Evolutionary conservation across 2,113 vertebrate species (phyloP).

Genomic region (Proterorhinus semilunaris): DNA sequence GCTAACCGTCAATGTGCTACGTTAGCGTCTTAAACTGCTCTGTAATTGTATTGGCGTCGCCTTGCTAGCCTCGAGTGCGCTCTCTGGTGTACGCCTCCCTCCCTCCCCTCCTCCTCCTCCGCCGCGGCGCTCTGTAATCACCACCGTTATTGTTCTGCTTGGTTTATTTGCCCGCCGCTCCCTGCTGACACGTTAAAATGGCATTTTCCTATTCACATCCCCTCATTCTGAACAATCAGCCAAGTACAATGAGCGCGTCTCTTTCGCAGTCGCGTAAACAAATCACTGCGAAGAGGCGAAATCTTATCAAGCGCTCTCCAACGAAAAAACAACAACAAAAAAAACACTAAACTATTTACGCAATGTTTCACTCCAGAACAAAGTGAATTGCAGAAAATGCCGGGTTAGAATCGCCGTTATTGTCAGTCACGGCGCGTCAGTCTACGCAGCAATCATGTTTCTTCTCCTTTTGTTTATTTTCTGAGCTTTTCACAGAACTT

Average conservation of each 20-base stretch:
- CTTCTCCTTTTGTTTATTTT: background rate
- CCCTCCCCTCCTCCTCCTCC: background rate
- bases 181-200: conserved; percentile 4
- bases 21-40: too few relatives aligned
- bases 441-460: background rate
- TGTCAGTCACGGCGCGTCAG: background rate
- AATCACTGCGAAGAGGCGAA: background rate
- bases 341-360: conserved; percentile 3
- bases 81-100: background rate
- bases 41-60: too few relatives aligned
- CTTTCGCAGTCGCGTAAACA: background rate
- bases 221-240: background rate
- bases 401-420: background rate
- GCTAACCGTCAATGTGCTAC: too few relatives aligned
- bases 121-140: background rate
- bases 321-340: too few relatives aligned
- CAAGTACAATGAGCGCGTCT: background rate
- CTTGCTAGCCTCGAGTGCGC: background rate
- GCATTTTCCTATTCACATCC: conserved; percentile 1
- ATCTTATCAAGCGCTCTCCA: conserved; percentile 4
- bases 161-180: background rate
- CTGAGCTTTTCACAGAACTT: background rate
- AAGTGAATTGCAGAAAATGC: background rate
- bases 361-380: background rate
- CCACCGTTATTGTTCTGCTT: background rate